Evolutionary conservation across 2,888 invertebrate genomes (phyloP), one percentile per base, ranked within the genome.

Genomic region (Scaeva pyrastri): DNA sequence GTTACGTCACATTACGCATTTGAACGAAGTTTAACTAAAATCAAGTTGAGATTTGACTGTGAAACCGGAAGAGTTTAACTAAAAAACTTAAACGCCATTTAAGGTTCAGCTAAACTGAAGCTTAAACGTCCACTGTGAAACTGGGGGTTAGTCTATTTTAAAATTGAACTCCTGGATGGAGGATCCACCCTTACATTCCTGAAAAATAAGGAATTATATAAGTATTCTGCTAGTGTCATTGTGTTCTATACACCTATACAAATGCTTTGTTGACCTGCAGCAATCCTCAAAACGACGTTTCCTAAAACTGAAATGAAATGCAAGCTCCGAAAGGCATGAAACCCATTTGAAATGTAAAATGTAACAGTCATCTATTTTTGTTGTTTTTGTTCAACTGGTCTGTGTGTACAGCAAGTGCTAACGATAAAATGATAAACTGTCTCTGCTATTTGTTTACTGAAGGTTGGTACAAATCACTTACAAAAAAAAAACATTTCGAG

Each of bases 401-500:
- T 52, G 21, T 50, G 12, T 50, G 52, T 52, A 52, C 2, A 26
- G 23, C 26, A 52, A 52, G 14, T 52, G 52, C 23, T 52, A 52
- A 52, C 52, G 52, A 52, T 52, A n/a, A 52, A 52, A 52, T n/a
- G 26, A 52, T 52, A 26, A 23, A 52, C 52, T 52, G n/a, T 23
- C 14, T 52, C 52, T 52, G 23, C 19, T 26, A 14, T 52, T 52
- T 7, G 21, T 52, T 5, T 21, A 12, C 21, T 21, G 21, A 12
- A 50, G 21, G 50, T 50, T 50, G 50, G 6, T 1, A 52, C 52
- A 26, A n/a, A 23, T 52, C 52, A 52, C 26, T 52, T 23, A n/a
- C 21, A 52, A 52, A 23, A 52, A 50, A 52, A 14, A 23, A 23
- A 14, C 50, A 12, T 14, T 14, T 2, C 2, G 14, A 52, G 23